These are phyloP conservation scores for Thamnophis sirtalis DNA, from an alignment of 2,113 vertebrate genomes.

Conservation along the genomic window DNA sequence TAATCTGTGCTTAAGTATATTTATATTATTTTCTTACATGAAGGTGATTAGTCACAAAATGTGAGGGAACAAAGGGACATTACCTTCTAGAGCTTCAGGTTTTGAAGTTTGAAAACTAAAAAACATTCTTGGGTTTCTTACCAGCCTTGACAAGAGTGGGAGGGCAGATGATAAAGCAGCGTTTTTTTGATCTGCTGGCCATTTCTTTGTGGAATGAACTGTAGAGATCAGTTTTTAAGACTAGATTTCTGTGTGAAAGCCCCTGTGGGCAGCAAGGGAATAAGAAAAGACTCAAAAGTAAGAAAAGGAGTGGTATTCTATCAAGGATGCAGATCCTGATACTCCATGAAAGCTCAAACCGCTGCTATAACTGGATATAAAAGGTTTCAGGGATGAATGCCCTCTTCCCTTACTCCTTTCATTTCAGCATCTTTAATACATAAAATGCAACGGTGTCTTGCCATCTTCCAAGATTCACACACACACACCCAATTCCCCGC, in stretches of 20 bases:
- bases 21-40: neutral
- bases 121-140: neutral
- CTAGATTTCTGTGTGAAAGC: neutral
- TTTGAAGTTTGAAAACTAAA: neutral
- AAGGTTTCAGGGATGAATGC: neutral
- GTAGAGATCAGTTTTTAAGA: neutral
- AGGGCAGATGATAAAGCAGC: neutral
- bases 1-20: neutral
- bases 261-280: neutral
- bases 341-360: neutral
- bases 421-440: neutral
- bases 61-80: neutral
- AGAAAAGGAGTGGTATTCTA: neutral
- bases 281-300: neutral
- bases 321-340: neutral
- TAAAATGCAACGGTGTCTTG: neutral
- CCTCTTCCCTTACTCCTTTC: too few species aligned
- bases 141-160: neutral
- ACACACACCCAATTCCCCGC: neutral
- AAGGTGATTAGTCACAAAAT: neutral
- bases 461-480: neutral
- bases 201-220: neutral
- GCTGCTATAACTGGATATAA: neutral
- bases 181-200: neutral
- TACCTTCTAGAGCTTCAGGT: neutral